Conservation (phyloP, 2,888 invertebrate genomes). For the Baronia brevicornis region DNA sequence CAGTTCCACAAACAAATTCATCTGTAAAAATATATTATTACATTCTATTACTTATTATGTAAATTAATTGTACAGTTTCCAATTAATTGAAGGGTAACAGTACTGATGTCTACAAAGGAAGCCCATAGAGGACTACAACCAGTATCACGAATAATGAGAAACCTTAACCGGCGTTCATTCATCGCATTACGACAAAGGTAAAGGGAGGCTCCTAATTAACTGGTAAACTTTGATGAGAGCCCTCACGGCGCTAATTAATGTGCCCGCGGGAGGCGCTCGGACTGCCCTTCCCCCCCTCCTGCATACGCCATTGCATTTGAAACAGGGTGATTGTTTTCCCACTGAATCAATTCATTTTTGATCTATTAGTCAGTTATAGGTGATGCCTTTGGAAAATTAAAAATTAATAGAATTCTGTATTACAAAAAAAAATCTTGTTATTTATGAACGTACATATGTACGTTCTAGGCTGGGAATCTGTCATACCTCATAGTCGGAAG, state of each 20-base stretch:
- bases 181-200: conserved; percentile 61
- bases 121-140: conserved; percentile 5
- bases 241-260: conserved; percentile 67
- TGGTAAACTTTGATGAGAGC: conserved; percentile 73
- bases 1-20: no score
- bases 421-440: no score
- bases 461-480: no score
- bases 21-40: no score
- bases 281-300: conserved; percentile 33
- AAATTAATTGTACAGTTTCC: conserved; percentile 3
- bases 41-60: no score
- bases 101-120: conserved; percentile 10
- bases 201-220: conserved; percentile 70
- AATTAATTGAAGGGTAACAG: conserved; percentile 5
- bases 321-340: no score
- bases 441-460: no score
- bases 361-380: no score
- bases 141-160: conserved; percentile 44
- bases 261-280: conserved; percentile 56
- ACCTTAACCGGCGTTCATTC: conserved; percentile 59
- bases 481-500: no score
- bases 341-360: no score
- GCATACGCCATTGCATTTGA: conserved; percentile 25
- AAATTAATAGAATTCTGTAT: no score
- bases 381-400: no score